Evolutionary conservation across 2,113 vertebrate genomes (phyloP), one percentile per base, ranked within the genome.

Genomic region (Recurvirostra avosetta): DNA sequence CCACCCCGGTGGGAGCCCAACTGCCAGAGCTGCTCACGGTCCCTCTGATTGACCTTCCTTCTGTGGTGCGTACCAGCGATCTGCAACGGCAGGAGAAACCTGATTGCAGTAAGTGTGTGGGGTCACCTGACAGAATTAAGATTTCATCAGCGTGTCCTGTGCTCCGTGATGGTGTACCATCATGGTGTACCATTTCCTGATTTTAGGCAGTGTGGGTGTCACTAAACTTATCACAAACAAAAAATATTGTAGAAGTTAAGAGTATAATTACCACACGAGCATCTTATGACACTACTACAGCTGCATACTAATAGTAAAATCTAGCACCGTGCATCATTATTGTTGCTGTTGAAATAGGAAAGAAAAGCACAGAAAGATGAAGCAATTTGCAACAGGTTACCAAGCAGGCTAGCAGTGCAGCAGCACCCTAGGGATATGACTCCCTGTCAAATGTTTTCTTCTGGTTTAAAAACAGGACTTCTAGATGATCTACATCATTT

Each of bases 61-160:
- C 32, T 5, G 13, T 4, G 32, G 4, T 6, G 63, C 3, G 7
- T 15, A 7, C 13, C 20, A 9, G 16, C 23, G 6, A 0, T 3
- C 15, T 25, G 49, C 63, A 3, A 7, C 22, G 20, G 36, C 45
- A 8, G 49, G 23, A 38, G 18, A 32, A 43, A 40, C 32, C 21
- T 6, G 1, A 26, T 30, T 38, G 32, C 38, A 11, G 0, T 4
- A 19, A 43, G 13, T 1, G 25, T 12, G 21, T 22, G 66, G 38
- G 50, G 23, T 20, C 40, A 12, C 4, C 21, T 8, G 62, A 4
- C 29, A 8, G 43, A 12, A 13, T 12, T 2, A 4, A 5, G 14
- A 0, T 1, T 0, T 3, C 2, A 2, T 14, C 3, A 0, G 29
- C 1, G 0, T 6, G 20, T 1, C 5, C 3, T 9, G 38, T 4